Evolutionary conservation across 2,888 invertebrate species (phyloP).

Genomic region (Drosophila prostipennis): DNA sequence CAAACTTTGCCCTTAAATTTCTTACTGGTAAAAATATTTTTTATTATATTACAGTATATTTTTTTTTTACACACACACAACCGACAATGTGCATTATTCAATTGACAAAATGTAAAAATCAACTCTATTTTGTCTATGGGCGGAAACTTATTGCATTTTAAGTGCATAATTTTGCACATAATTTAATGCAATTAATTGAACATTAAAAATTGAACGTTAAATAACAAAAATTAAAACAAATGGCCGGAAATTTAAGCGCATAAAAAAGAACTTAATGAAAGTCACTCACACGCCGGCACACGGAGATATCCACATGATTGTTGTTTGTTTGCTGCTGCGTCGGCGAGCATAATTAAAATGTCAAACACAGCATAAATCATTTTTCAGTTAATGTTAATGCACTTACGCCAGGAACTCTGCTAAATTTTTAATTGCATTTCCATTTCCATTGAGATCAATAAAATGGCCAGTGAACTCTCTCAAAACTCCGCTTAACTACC

Average conservation of each 20-base stretch:
- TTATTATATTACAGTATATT: neutral
- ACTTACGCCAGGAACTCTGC: constrained; percentile 45
- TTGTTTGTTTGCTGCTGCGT: constrained; percentile 43
- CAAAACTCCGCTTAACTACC: constrained; percentile 33
- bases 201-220: constrained; percentile 51
- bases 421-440: constrained; percentile 75
- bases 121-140: neutral
- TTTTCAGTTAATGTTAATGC: constrained; percentile 64
- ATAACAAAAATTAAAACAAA: constrained; percentile 47
- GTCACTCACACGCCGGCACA: constrained; percentile 9
- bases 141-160: constrained; percentile 32
- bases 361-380: constrained; percentile 64
- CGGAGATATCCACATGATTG: constrained; percentile 38
- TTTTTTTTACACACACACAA: neutral
- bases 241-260: constrained; percentile 39
- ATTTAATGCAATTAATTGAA: constrained; percentile 65
- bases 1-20: neutral
- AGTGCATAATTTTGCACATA: constrained; percentile 46
- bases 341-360: constrained; percentile 71
- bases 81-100: neutral
- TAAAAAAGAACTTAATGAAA: constrained; percentile 30
- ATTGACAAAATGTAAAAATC: constrained; percentile 1
- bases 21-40: neutral
- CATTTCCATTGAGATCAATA: constrained; percentile 76
- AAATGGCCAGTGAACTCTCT: constrained; percentile 24